phyloP scores from a whole-genome alignment of 2,797 vertebrate genomes.

The Eidolon dupreanum region DNA sequence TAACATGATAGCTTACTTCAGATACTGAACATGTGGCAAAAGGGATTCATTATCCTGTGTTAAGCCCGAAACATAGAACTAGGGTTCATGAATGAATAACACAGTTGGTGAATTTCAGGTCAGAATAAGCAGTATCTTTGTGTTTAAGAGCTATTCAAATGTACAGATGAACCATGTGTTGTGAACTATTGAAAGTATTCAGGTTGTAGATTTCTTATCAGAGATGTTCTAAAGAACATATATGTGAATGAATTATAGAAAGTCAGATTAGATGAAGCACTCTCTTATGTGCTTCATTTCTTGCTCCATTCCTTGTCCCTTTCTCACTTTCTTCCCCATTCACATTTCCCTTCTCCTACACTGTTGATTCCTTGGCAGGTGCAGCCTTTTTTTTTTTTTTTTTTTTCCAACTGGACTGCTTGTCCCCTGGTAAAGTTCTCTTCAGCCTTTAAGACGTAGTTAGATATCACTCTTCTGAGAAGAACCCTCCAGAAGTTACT shows the following conservation, averaged over 20 bases:
- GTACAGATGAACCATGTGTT: not conserved
- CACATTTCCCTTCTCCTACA: not conserved
- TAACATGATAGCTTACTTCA: not conserved
- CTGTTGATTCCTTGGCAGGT: not conserved
- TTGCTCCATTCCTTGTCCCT: not conserved
- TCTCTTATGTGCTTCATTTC: not conserved
- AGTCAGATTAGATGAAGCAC: not conserved
- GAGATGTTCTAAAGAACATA: not conserved
- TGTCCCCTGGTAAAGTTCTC: not conserved
- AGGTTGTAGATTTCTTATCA: not conserved
- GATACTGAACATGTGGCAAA: not conserved
- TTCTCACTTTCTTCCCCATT: not conserved
- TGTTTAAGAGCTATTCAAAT: not conserved
- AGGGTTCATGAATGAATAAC: not conserved
- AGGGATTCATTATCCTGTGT: not conserved
- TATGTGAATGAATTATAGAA: not conserved
- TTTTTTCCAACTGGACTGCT: not conserved
- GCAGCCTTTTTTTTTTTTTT: not conserved
- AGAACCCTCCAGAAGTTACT: not conserved
- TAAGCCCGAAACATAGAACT: not conserved
- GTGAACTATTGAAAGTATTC: not conserved
- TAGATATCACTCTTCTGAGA: not conserved
- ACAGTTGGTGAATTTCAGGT: not conserved
- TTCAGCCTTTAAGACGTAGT: not conserved
- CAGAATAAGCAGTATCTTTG: not conserved